Base-by-base conservation (phyloP, 2,888 invertebrate genomes). In the Drosophila suboccidentalis region DNA sequence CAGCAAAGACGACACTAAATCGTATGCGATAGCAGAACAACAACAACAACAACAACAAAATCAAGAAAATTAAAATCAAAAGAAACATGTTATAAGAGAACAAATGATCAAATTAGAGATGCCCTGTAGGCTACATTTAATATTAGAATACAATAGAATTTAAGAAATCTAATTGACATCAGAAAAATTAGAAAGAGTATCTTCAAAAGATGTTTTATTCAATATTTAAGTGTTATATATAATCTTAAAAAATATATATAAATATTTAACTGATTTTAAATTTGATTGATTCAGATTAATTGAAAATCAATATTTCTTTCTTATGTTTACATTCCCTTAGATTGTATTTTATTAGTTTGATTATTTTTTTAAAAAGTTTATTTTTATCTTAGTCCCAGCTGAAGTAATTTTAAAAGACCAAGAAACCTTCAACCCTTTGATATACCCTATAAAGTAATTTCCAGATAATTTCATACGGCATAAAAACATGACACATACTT, bases 1-100 rank as follows among this genome's bases (percentile, higher is more conserved):
- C 89, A 62, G 57, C 75, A 76, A 89, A 85, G 88, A 82, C 77
- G 80, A 86, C 90, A 82, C 83, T 88, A 82, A 90, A 82, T 84
- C 82, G 84, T 72, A 63, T 65, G 79, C 64, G 84, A 84, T 84
- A 87, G 79, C 79, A 74, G 66, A 11, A 62, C 38, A 53, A 39
- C 11, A 13, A 44, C 49, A 65, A 68, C 41, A 50, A 26, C 11
- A 26, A 26, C 5, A 41, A 29, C 8, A 43, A 46, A 53, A 39
- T 46, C 32, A 34, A 57, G 49, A 13, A 61, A 51, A 51, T 61
- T 43, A 57, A 71, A 38, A 43, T 32, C 39, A 17, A 22, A 41
- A 13, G 34, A 46, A 34, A 47, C 46, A 34, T 44, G 6, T n/a
- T 29, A 9, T 4, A 15, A 6, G 2, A 15, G 10, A 8, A 4